Base-by-base conservation (phyloP, 2,888 invertebrate species). In the Drosophila acutilabella region DNA sequence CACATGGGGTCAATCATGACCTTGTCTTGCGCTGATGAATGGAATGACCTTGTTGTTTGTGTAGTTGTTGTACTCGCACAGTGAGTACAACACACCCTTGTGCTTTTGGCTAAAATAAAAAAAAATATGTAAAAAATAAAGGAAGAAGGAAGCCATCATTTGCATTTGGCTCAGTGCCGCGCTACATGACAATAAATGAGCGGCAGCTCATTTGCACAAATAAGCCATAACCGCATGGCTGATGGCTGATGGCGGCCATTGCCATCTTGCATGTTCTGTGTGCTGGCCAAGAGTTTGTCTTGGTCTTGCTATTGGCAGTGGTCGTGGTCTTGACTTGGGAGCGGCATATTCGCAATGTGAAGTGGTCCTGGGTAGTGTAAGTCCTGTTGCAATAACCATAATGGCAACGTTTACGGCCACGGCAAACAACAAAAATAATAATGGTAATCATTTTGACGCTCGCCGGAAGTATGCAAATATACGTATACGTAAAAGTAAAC, bases 401-500 rank as follows among this genome's bases (percentile, higher is more conserved):
- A 85, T 88, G 84, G 83, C 64, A 67, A 87, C 89, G 81, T 89
- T 89, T 88, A 87, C 89, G 88, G 89, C 86, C 70, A 78, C 75
- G 65, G 81, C 81, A 89, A 82, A 84, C 89, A 82, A 67, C 82
- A 84, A 78, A 84, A 89, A 82, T 89, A 82, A 82, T 82, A 82
- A 82, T 82, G 82, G 89, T 82, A 88, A 82, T 82, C 82, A 82
- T 82, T 89, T 89, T 70, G 89, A 88, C 84, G 89, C 80, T 86
- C 67, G 67, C 78, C 81, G 90, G 85, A 86, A 86, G 89, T 86
- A 89, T 86, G 85, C 90, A 86, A 86, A 86, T 89, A 89, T 82
- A 82, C 30, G 30, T 30, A 30, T 30, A 30, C 30, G 30, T 8
- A 30, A 30, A 30, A 8, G 30, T 1, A 30, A 2, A 8, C 30